Conservation (phyloP, 2,113 vertebrate species). For the Myiozetetes cayanensis region DNA sequence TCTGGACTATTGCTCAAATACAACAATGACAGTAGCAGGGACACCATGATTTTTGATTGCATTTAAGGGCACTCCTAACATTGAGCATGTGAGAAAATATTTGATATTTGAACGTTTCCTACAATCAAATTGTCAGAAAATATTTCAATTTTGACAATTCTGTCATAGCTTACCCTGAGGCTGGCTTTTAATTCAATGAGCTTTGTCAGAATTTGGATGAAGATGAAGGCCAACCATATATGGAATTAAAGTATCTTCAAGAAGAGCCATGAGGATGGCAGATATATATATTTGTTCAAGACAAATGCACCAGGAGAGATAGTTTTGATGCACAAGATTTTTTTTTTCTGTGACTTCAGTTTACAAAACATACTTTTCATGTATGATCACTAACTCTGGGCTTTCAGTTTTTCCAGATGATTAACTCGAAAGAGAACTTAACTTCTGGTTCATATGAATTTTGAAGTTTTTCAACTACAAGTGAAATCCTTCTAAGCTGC, state of each 20-base stretch:
- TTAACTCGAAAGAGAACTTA: background rate
- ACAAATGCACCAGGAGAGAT: background rate
- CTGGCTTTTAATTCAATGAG: background rate
- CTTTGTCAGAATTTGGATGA: background rate
- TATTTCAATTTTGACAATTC: background rate
- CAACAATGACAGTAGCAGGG: background rate
- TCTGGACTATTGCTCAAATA: background rate
- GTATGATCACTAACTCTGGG: accelerated
- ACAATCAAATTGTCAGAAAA: background rate
- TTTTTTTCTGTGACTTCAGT: background rate
- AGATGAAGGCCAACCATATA: background rate
- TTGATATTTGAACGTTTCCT: background rate
- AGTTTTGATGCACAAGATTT: background rate
- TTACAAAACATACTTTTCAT: background rate
- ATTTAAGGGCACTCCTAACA: background rate
- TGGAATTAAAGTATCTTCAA: background rate
- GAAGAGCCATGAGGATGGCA: background rate
- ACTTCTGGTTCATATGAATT: background rate
- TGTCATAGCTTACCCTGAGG: background rate
- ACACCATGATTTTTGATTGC: background rate
- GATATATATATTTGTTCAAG: background rate
- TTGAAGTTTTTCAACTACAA: background rate
- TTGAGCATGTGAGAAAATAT: background rate
- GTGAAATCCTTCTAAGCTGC: background rate
- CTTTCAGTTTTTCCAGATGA: background rate